A percentile compares a stretch with the other conserved stretches of the same genome.
phyloP scores from a whole-genome alignment of 2,888 invertebrate species.

The Celastrina argiolus region DNA sequence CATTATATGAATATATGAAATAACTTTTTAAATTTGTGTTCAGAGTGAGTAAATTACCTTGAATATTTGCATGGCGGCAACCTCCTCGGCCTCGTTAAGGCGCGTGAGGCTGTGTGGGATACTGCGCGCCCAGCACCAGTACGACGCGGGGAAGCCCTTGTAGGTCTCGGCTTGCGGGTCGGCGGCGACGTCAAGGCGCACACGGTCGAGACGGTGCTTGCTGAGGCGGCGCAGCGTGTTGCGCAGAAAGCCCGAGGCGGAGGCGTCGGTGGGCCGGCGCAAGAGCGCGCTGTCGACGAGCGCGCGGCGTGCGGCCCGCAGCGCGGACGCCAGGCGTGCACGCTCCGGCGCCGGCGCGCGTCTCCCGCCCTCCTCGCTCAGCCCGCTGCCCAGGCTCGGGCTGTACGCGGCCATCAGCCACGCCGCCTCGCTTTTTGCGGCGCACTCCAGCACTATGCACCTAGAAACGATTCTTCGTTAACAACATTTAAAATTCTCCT shows the following conservation, averaged over 20 bases:
- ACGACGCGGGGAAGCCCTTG: slow-evolving; percentile 89
- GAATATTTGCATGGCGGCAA: slow-evolving; percentile 91
- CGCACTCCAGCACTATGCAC: slow-evolving; percentile 95
- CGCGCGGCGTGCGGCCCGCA: slow-evolving; percentile 88
- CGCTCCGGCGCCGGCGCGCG: slow-evolving; percentile 91
- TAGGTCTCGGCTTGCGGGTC: slow-evolving; percentile 88
- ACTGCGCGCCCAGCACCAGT: slow-evolving; percentile 94
- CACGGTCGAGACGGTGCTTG: slow-evolving; percentile 89
- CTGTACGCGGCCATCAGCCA: slow-evolving; percentile 95
- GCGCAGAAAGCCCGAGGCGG: slow-evolving; percentile 90
- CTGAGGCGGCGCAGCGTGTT: slow-evolving; percentile 91
- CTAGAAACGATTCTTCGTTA: slow-evolving; percentile 53
- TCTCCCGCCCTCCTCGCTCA: slow-evolving; percentile 81
- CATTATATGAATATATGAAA: too few species aligned
- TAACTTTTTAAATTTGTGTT: neutral
- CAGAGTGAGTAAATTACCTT: slow-evolving; percentile 60
- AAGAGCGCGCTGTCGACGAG: slow-evolving; percentile 90
- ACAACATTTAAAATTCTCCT: too few species aligned
- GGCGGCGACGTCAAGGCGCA: slow-evolving; percentile 66
- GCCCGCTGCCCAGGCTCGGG: slow-evolving; percentile 88
- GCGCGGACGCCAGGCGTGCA: slow-evolving; percentile 90
- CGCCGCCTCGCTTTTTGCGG: slow-evolving; percentile 93
- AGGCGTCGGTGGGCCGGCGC: slow-evolving; percentile 86
- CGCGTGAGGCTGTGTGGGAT: slow-evolving; percentile 90
- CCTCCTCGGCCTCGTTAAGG: slow-evolving; percentile 91